phyloP scores from a whole-genome alignment of 2,113 vertebrate species.

The Entelurus aequoreus region DNA sequence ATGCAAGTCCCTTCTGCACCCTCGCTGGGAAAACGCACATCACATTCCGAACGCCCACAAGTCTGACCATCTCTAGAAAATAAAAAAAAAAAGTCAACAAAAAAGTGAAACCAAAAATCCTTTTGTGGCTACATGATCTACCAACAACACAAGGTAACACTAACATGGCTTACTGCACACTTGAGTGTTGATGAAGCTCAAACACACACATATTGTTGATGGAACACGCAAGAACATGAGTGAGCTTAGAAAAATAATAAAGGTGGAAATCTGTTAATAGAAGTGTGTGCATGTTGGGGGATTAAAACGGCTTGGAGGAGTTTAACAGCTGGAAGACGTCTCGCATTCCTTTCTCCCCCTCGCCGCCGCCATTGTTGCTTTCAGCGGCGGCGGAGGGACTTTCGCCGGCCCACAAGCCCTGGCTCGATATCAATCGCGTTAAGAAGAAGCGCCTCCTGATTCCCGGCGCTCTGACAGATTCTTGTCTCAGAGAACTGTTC shows the following conservation, averaged over 20 bases:
- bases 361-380: slow-evolving; percentile 34
- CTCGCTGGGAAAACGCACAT: slow-evolving; percentile 27
- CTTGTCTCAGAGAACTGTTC: slow-evolving; percentile 31
- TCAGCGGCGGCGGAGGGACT: slow-evolving; percentile 43
- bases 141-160: slow-evolving; percentile 48
- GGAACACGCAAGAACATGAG: slow-evolving; percentile 35
- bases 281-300: slow-evolving; percentile 37
- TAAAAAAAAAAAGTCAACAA: slow-evolving; percentile 51
- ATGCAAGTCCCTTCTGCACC: slow-evolving; percentile 60
- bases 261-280: slow-evolving; percentile 36
- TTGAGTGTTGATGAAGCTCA: slow-evolving; percentile 55
- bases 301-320: slow-evolving; percentile 60
- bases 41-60: slow-evolving; percentile 54
- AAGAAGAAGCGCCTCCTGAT: slow-evolving; percentile 19
- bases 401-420: slow-evolving; percentile 47
- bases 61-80: slow-evolving; percentile 44
- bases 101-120: slow-evolving; percentile 51
- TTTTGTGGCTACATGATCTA: slow-evolving; percentile 57
- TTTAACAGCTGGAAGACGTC: slow-evolving; percentile 61
- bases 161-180: slow-evolving; percentile 48
- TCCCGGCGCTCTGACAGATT: slow-evolving; percentile 30
- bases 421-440: slow-evolving; percentile 52
- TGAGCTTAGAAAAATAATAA: slow-evolving; percentile 22
- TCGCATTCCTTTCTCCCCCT: slow-evolving; percentile 43
- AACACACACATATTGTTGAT: slow-evolving; percentile 53